Evolutionary conservation across 2,888 invertebrate genomes (phyloP), one percentile per base, ranked within the genome.

Genomic region (Pollenia griseotomentosa): DNA sequence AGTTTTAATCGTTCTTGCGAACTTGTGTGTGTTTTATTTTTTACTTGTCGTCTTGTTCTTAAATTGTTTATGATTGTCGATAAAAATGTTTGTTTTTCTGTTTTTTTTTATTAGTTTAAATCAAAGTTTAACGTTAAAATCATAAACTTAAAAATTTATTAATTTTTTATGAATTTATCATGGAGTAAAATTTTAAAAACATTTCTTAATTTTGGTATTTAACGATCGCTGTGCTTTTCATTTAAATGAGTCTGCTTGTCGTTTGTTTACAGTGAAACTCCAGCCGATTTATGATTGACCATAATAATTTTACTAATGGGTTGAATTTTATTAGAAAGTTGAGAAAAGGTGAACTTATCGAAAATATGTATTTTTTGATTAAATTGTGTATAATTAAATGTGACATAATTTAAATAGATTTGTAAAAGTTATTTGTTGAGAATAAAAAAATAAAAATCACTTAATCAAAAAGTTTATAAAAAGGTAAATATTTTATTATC

Each of bases 151-250:
- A 78, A 78, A 82, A 73, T 83, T 86, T 87, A 87, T 87, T 87
- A 87, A 87, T 78, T 84, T 78, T 82, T 84, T 87, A 87, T 87
- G 84, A 80, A 87, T 84, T 84, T 84, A 87, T 84, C 78, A 81
- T 77, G 11, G n/a, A 80, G 68, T 74, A 61, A 74, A 74, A 84
- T 55, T 74, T 48, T 7, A 6, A 66, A 84, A 57, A 74, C 40
- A 74, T 57, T 74, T n/a, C 48, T 57, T 46, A 16, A 42, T 16
- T 16, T 81, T 33, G 40, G 55, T 55, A 46, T 53, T 51, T 8
- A 14, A n/a, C 40, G 46, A 55, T 46, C 14, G 65, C 55, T 55
- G 40, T 33, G 63, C 51, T 63, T 55, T 0, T 6, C 33, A 6
- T 33, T 48, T 53, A 46, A 46, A 46, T 48, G 46, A 40, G 46